Percentiles rank a stretch among this genome's conserved stretches.
Evolutionary conservation across 2,113 vertebrate species (phyloP).

Genomic region (Cygnus atratus): DNA sequence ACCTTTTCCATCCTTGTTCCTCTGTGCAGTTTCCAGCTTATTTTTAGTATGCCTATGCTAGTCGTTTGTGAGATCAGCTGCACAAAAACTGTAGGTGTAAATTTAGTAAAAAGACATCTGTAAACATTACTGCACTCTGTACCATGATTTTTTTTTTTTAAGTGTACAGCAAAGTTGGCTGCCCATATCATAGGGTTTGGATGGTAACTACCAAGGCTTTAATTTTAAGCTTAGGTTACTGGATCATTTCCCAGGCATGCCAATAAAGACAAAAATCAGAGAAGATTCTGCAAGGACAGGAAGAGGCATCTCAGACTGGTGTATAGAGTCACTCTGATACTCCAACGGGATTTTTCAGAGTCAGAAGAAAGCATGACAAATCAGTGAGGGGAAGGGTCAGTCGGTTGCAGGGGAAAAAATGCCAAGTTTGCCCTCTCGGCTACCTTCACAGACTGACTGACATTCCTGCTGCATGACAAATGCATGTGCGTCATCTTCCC

Average conservation of each 20-base stretch:
- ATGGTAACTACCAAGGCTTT: not conserved
- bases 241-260: not conserved
- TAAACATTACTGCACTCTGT: not conserved
- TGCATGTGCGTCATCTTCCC: not conserved
- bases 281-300: not conserved
- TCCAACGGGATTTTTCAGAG: not conserved
- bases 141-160: not conserved
- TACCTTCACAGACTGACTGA: not conserved
- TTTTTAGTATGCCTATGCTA: not conserved
- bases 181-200: not conserved
- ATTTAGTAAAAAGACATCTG: not conserved
- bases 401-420: not conserved
- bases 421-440: not conserved
- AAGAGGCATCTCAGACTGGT: not conserved
- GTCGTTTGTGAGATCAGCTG: not conserved
- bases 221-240: not conserved
- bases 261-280: not conserved
- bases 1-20: not conserved
- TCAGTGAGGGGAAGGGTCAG: not conserved
- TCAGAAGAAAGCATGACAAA: constrained; percentile 6
- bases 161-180: not conserved
- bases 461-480: constrained; percentile 34
- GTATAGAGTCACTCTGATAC: not conserved
- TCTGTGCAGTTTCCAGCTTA: not conserved
- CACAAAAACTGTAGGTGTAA: not conserved